Base-by-base conservation (phyloP, 2,888 invertebrate species). In the Hirtodrosophila histrioides region DNA sequence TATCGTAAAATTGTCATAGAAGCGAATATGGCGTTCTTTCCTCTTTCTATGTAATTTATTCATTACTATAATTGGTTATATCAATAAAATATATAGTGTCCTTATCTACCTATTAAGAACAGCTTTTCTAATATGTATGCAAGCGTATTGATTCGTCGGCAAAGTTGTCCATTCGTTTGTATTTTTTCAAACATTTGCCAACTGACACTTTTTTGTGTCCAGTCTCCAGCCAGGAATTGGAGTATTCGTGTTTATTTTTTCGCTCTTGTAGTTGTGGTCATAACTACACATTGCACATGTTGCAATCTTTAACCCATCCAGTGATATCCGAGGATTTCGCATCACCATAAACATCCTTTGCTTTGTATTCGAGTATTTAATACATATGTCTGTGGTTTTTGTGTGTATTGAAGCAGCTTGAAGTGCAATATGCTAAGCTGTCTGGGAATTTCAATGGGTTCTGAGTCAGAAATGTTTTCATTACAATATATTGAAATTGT, bases 201-300 rank as follows among this genome's bases (percentile, higher is more conserved):
- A 51, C 57, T 53, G 56, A 49, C 72, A 60, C 54, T 58, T 39
- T 50, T 51, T 55, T 2, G 11, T 7, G 41, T 10, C 23, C 31
- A 1, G 3, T 31, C 31, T 31, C 24, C 31, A 10, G 10, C n/a
- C 40, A 4, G 44, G 11, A 49, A 27, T 27, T 36, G 40, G 33
- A n/a, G 10, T 4, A 41, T 17, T 12, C 31, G 17, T 29, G 54
- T 41, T 49, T 45, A n/a, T n/a, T 50, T 62, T 35, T 53, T 41
- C 35, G 40, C 29, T 29, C 36, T 48, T 45, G 57, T 56, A 37
- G 56, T 51, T 73, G 69, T 61, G 72, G 69, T 60, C 44, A 61
- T 68, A 69, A 61, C 68, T 72, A 72, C 68, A 75, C 49, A 51
- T 49, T 43, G 60, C 39, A 48, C 60, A 69, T 75, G 62, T 62